Base-by-base conservation (phyloP, 2,797 vertebrate species). In the Paratrypauchen microcephalus region DNA sequence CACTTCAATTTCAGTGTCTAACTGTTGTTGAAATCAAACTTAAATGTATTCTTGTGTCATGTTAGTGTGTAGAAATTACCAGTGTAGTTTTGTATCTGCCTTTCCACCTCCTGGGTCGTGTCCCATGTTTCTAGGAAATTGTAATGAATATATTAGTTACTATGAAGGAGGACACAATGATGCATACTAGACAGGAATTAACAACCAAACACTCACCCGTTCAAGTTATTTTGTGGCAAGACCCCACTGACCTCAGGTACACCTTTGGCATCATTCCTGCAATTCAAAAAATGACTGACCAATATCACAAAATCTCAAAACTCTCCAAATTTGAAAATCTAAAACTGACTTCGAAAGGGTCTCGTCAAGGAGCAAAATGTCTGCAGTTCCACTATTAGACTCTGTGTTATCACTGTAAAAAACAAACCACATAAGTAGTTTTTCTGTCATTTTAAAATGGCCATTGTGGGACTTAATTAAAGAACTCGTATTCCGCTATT, bases 71-170 rank as follows among this genome's bases (percentile, higher is more conserved):
- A 59, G 69, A 45, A 70, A 66, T 59, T 72, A 83, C 83, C 11
- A 1, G 21, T 23, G n/a, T 39, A 19, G 6, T 36, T 11, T 59
- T 41, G 21, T 70, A 19, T 19, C 21, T 41, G 11, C 39, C 8
- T 70, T 57, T 18, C 52, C n/a, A 30, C 81, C 83, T 52, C 76
- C 81, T 66, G 80, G 83, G 65, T 85, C 83, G 47, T 76, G 60
- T 5, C 48, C 70, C 54, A 39, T 0, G 23, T 68, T 73, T 50
- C 84, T 78, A 61, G 61, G 24, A 23, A 68, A 21, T 63, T n/a
- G 9, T 45, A 24, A 5, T 24, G 24, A 32, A 32, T 9, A 13
- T 48, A 4, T 19, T 26, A 6, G 45, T 45, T 18, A 1, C 18
- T 48, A 23, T 45, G 8, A 65, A 48, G 18, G 41, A 28, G 6